A percentile compares a stretch with the other conserved stretches of the same genome.
Conservation (phyloP, 2,113 vertebrate species). For the Neodon shergylaensis region DNA sequence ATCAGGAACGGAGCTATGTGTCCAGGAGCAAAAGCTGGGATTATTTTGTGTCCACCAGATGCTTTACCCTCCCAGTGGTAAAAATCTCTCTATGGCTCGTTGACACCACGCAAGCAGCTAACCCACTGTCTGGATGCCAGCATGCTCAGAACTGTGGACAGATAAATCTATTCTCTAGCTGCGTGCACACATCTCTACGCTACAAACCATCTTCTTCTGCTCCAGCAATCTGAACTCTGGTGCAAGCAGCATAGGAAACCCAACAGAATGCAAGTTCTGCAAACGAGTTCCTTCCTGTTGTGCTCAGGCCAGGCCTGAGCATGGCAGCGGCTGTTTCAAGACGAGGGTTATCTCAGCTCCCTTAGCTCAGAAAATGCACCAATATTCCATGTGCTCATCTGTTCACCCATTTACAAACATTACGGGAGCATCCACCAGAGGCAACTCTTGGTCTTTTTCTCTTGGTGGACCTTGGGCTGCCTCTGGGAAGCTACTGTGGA, state of each 20-base stretch:
- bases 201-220: not conserved
- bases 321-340: not conserved
- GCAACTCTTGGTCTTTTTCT: not conserved
- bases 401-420: not conserved
- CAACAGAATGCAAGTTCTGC: not conserved
- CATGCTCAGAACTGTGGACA: not conserved
- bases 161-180: not conserved
- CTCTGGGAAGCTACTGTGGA: not conserved
- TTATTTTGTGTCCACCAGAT: not conserved
- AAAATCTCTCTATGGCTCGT: not conserved
- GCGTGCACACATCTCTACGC: not conserved
- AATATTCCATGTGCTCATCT: not conserved
- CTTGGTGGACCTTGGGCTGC: not conserved
- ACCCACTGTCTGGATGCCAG: not conserved
- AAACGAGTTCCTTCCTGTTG: not conserved
- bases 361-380: not conserved
- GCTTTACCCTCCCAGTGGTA: constrained; percentile 25
- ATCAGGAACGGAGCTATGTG: not conserved
- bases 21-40: not conserved
- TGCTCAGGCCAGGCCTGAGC: not conserved
- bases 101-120: not conserved
- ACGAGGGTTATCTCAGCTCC: not conserved
- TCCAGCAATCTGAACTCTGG: not conserved
- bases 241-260: not conserved
- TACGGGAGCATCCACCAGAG: not conserved